Evolutionary conservation across 2,113 vertebrate species (phyloP), one percentile per base, ranked within the genome.

Genomic region (Coturnix japonica): DNA sequence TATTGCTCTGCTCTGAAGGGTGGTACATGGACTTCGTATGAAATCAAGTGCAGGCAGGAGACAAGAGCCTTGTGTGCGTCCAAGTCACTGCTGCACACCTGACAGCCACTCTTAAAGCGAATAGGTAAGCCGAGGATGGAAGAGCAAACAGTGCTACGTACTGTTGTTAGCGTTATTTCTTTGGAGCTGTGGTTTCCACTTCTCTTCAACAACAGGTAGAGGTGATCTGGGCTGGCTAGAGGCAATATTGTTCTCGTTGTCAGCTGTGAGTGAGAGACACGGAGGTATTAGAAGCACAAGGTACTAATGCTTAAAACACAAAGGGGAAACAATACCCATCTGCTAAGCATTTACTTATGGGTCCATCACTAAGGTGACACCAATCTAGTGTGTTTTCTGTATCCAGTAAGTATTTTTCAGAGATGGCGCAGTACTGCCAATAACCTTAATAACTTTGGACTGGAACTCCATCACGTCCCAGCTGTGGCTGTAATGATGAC

Each of bases 201-300:
- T 97, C 81, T 98, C 98, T 92, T 99, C 99, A 71, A 98, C 98
- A 37, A 98, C 95, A 37, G 98, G 73, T 19, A 97, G 94, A 46
- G 97, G 96, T 18, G 98, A 97, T 84, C 99, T 98, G 76, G 98
- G 97, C 94, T 99, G 98, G 96, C 97, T 99, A 85, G 98, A 98
- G 96, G 98, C 97, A 59, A 98, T 97, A 95, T 98, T 99, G 97
- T 99, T 99, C 96, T 99, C 99, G 26, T 98, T 99, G 97, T 99
- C 99, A 49, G 99, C 99, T 99, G 96, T 1, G 54, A 85, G 59
- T 66, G 96, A 87, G 97, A 89, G 73, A 91, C 83, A 71, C 86
- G 54, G 47, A 91, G 6, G 82, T 51, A 35, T 96, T 72, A 95
- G 83, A 89, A 87, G 22, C 60, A 82, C 33, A 89, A 60, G 66